A percentile compares a stretch with the other conserved stretches of the same genome.
These are phyloP conservation scores for Myrmecobius fasciatus DNA, from an alignment of 2,113 vertebrate genomes.

Conservation along the genomic window DNA sequence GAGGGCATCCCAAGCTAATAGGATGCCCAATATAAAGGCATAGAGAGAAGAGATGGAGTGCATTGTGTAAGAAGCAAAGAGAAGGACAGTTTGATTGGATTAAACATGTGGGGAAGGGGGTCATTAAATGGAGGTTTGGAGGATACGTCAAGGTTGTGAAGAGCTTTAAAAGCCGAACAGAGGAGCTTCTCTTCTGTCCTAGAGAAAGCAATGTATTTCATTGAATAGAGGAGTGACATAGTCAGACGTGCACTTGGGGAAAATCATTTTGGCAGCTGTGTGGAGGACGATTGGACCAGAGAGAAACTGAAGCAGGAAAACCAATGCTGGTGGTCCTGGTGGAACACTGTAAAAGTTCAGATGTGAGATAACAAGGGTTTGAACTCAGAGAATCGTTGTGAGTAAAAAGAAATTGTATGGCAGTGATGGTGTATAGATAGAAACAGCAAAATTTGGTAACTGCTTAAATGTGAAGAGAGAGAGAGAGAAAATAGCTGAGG, in stretches of 20 bases:
- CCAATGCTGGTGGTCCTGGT: background rate
- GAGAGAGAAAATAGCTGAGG: background rate
- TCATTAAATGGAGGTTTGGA: background rate
- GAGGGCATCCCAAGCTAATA: background rate
- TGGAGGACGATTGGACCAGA: background rate
- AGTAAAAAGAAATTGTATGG: background rate
- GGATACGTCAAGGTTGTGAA: background rate
- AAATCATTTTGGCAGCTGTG: background rate
- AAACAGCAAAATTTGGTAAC: background rate
- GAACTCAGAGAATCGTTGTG: background rate
- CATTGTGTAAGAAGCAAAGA: background rate
- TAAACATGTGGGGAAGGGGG: background rate
- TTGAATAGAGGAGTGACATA: background rate
- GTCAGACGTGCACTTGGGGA: background rate
- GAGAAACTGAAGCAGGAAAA: background rate
- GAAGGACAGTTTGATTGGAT: background rate
- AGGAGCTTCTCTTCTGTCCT: background rate
- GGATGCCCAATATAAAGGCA: background rate
- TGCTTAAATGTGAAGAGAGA: background rate
- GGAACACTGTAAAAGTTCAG: background rate
- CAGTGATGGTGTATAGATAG: background rate
- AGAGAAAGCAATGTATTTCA: background rate
- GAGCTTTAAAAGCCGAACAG: background rate
- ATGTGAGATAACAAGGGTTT: background rate
- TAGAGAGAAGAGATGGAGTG: background rate